Conservation (phyloP, 2,113 vertebrate genomes). For the Gallinago paraguaiae region DNA sequence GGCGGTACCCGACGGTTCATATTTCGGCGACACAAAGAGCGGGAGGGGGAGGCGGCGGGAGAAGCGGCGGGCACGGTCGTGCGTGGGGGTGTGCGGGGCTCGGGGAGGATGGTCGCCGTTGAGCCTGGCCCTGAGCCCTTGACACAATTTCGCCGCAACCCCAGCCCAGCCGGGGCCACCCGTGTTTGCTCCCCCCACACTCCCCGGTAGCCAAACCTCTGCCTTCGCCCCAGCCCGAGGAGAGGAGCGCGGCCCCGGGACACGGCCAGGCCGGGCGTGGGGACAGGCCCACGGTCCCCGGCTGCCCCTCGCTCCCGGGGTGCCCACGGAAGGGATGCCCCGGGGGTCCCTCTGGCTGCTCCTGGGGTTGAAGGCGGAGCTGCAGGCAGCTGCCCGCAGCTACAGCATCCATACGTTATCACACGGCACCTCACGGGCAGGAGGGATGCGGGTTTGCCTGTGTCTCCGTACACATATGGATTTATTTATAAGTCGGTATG, state of each 20-base stretch:
- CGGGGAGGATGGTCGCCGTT: background rate
- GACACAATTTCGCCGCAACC: background rate
- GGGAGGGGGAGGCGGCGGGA: background rate
- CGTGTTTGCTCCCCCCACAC: background rate
- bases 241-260: background rate
- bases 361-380: background rate
- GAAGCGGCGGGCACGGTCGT: background rate
- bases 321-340: background rate
- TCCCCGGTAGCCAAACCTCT: background rate
- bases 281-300: background rate
- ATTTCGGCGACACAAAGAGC: background rate
- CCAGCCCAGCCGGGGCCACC: background rate
- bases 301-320: background rate
- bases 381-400: background rate
- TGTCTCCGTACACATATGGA: accelerated
- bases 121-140: background rate
- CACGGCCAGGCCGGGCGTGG: background rate
- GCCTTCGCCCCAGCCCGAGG: background rate
- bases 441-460: background rate
- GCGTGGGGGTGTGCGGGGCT: background rate
- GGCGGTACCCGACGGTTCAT: background rate
- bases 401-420: background rate
- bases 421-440: background rate
- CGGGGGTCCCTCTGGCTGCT: background rate
- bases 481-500: background rate